Conservation (phyloP, 2,113 vertebrate genomes). For the Hyperoodon ampullatus region DNA sequence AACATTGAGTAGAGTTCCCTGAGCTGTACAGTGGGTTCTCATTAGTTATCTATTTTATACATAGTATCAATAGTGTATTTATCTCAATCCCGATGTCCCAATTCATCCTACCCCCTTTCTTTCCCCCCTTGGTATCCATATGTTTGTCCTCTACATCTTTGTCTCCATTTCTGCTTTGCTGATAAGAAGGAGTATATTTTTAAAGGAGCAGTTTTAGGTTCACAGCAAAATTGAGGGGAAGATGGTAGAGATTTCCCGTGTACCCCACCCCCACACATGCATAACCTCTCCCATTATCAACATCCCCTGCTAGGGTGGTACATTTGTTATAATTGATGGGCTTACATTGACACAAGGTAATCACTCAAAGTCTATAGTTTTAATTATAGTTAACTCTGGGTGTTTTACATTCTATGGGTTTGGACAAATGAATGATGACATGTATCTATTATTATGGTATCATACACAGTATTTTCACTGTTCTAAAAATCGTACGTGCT, state of each 20-base stretch:
- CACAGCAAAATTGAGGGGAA: neutral
- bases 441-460: neutral
- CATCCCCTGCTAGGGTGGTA: neutral
- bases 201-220: neutral
- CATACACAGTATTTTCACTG: neutral
- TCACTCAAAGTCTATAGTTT: neutral
- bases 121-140: too few relatives aligned
- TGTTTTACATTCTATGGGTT: neutral
- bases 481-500: neutral
- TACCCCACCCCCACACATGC: neutral
- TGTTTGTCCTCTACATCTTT: too few relatives aligned
- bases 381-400: too few relatives aligned
- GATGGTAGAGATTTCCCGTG: neutral
- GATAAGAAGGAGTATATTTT: too few relatives aligned
- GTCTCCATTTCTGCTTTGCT: too few relatives aligned
- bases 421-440: neutral
- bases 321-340: neutral
- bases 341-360: neutral
- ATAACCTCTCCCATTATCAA: neutral
- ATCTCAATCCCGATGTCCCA: too few relatives aligned
- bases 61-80: too few relatives aligned
- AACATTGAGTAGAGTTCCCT: too few relatives aligned
- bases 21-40: too few relatives aligned
- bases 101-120: too few relatives aligned
- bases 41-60: too few relatives aligned